Evolutionary conservation across 2,888 invertebrate species (phyloP), one percentile per base, ranked within the genome.

Genomic region (Bellardia pandia): DNA sequence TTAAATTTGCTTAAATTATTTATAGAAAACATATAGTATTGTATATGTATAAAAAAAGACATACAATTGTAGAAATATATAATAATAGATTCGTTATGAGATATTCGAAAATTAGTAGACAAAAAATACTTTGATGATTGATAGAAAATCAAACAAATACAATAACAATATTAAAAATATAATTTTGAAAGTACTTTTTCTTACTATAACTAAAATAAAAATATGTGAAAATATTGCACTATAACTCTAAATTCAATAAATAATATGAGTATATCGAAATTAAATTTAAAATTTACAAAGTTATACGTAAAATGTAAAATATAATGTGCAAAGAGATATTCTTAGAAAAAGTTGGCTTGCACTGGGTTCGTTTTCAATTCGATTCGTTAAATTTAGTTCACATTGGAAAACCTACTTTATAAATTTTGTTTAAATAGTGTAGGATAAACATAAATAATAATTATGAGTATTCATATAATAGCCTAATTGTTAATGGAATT

Each of bases 401-500:
- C 16, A 83, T 69, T 82, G 69, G 40, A 82, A 75, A 58, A 66
- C 56, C 71, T 72, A 76, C 51, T 45, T 71, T 69, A 60, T 37
- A 66, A 58, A 56, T 16, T 60, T 37, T 51, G 11, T 56, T 23
- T 42, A 16, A 58, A 16, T 45, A 68, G 58, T 56, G 81, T 75
- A 82, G 81, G 68, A 51, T 23, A 33, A 9, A 23, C 3, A 51
- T 58, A 74, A 45, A 40, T 37, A 71, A 56, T 56, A 56, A 14
- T 42, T 30, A 3, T 45, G 7, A 42, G 13, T 42, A 68, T 83
- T 82, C 51, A 74, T 76, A 74, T 66, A 66, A 71, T 75, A 83
- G 80, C 30, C 86, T 92, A 93, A 91, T 92, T 92, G 85, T 93
- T 93, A 90, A 93, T 93, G 81, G 93, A 93, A 89, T 94, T 94